A percentile compares a stretch with the other conserved stretches of the same genome.
Evolutionary conservation across 1,140 invertebrate genomes (phyloP).

Genomic region (Penaeus indicus): DNA sequence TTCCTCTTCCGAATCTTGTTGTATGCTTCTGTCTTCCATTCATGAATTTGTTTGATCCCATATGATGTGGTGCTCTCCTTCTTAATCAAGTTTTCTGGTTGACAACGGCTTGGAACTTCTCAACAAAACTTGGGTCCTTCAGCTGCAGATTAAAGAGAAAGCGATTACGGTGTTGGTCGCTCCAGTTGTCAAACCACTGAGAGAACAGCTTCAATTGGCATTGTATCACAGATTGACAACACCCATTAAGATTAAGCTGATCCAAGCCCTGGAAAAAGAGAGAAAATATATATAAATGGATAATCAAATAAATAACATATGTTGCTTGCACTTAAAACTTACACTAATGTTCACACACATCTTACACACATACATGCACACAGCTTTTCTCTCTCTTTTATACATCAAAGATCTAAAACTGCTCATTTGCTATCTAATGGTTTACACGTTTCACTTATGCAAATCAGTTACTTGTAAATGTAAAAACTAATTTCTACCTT

Average conservation of each 20-base stretch:
- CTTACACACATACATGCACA: no score
- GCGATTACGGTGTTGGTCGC: constrained; percentile 44
- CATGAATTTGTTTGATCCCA: neutral
- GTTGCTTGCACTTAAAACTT: neutral
- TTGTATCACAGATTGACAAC: constrained; percentile 57
- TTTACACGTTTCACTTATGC: neutral
- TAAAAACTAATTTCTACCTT: neutral
- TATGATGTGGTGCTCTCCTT: neutral
- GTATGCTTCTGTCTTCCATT: neutral
- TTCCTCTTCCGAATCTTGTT: neutral
- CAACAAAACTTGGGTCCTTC: constrained; percentile 59
- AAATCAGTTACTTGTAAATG: neutral
- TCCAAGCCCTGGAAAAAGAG: constrained; percentile 57
- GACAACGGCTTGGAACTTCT: constrained; percentile 49
- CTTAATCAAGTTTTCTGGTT: constrained; percentile 21
- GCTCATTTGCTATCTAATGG: no score
- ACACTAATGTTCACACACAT: no score
- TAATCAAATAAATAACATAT: neutral
- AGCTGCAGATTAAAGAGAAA: constrained; percentile 53
- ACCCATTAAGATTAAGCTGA: constrained; percentile 56
- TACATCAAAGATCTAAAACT: neutral
- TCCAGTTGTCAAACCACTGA: constrained; percentile 62
- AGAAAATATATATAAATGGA: neutral
- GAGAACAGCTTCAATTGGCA: constrained; percentile 64
- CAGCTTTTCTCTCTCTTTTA: neutral